phyloP scores from a whole-genome alignment of 2,888 invertebrate genomes.

The Andricus curvator region DNA sequence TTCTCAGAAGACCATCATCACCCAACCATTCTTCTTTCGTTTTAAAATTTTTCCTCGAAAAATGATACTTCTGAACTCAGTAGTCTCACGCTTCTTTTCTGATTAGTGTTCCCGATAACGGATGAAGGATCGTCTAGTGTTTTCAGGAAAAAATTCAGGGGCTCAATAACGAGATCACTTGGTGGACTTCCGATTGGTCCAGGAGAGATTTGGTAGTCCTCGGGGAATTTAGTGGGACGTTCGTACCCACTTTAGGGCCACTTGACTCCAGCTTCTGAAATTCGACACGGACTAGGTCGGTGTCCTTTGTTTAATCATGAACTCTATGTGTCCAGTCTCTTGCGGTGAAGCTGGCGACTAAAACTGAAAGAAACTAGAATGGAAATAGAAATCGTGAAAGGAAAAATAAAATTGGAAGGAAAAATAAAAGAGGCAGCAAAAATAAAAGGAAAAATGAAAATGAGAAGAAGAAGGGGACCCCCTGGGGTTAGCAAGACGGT shows the following conservation, averaged over 20 bases:
- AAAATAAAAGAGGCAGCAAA: constrained; percentile 26
- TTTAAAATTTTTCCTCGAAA: constrained; percentile 1
- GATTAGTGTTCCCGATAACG: constrained; percentile 4
- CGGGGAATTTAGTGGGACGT: neutral
- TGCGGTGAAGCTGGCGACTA: constrained; percentile 18
- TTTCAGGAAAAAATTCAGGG: constrained; percentile 5
- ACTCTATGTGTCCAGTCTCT: neutral
- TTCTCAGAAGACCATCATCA: neutral
- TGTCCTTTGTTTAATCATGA: constrained; percentile 41
- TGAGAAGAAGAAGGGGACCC: constrained; percentile 60
- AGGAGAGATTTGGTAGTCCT: constrained; percentile 4
- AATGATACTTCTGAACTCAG: constrained; percentile 14
- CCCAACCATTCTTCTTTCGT: neutral
- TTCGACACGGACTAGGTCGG: constrained; percentile 54
- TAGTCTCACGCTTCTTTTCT: constrained; percentile 11
- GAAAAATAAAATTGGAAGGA: constrained; percentile 1
- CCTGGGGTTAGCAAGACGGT: constrained; percentile 71
- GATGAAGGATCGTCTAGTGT: constrained; percentile 3
- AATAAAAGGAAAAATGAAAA: constrained; percentile 52
- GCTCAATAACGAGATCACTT: neutral
- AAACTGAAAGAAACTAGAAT: constrained; percentile 5
- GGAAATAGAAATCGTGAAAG: constrained; percentile 1
- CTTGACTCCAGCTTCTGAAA: constrained; percentile 57
- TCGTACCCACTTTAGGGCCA: constrained; percentile 33
- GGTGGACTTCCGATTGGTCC: constrained; percentile 9